Evolutionary conservation across 2,888 invertebrate species (phyloP).

Genomic region (Netelia virgata): DNA sequence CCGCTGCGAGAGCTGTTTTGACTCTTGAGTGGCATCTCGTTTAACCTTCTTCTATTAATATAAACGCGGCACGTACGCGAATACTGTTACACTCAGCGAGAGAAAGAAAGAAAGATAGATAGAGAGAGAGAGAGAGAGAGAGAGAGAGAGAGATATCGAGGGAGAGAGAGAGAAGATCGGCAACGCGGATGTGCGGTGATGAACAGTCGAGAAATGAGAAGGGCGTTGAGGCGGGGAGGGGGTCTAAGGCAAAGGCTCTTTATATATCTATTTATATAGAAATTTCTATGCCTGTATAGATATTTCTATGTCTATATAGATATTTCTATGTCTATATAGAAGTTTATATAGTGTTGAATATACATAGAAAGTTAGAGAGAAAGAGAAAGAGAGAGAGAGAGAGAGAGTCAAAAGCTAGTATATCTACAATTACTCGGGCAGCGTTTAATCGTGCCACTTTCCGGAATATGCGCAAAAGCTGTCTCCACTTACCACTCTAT

Average conservation of each 20-base stretch:
- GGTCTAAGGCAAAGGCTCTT: background rate
- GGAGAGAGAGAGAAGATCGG: background rate
- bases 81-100: slow-evolving; percentile 6
- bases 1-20: slow-evolving; percentile 18
- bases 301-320: too few species aligned
- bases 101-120: background rate
- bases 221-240: too few species aligned
- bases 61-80: slow-evolving; percentile 55
- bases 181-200: slow-evolving; percentile 53
- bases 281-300: too few species aligned
- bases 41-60: slow-evolving; percentile 69
- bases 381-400: background rate
- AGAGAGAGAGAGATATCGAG: slow-evolving; percentile 27
- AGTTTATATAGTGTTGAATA: too few species aligned
- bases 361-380: too few species aligned
- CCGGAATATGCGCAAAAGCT: slow-evolving; percentile 54
- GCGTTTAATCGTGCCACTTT: slow-evolving; percentile 64
- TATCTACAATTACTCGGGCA: slow-evolving; percentile 44
- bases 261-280: slow-evolving; percentile 1
- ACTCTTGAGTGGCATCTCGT: slow-evolving; percentile 63
- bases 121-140: slow-evolving; percentile 13
- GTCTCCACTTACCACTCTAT: slow-evolving; percentile 24
- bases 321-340: too few species aligned
- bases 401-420: background rate
- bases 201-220: slow-evolving; percentile 48